Base-by-base conservation (phyloP, 1,140 invertebrate genomes). In the Tetramorium alpestre region DNA sequence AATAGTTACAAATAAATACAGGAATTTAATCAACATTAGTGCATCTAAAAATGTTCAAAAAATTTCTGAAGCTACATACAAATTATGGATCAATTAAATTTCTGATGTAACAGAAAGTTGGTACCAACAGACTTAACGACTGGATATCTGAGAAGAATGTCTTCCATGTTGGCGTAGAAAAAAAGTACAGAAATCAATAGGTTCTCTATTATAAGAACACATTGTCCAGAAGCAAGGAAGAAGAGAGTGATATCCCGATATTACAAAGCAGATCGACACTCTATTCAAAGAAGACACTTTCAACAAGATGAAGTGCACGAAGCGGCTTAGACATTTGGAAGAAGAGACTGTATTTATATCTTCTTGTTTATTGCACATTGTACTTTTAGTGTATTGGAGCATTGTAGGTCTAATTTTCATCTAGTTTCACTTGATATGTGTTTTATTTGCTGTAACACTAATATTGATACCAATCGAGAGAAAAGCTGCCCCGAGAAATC, bases 241-340 rank as follows among this genome's bases (percentile, higher is more conserved):
- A 77, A n/a, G 22, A 69, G 47, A 67, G 67, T 67, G 62, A 73
- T 51, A 49, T 44, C 3, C 41, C 56, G 8, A 60, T 82, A 82
- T 82, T 47, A 82, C 51, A 67, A 82, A 60, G 67, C 65, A 82
- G 41, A 69, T 56, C 51, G 18, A 72, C 64, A 65, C 67, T 82
- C 65, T 11, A 72, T 82, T 72, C 67, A 58, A 58, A 54, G 47
- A 22, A 72, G 25, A 82, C 44, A 81, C 51, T 72, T 58, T 82
- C 67, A 58, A 72, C 70, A 72, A 49, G 51, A 82, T 72, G 7
- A 82, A 72, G 25, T 58, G 25, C 51, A 60, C 25, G 51, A 69
- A 72, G 38, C 78, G 51, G 25, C 25, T 58, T 72, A 10, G 33
- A 41, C 10, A 58, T 78, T 64, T n/a, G 54, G 33, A 22, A 28